phyloP scores from a whole-genome alignment of 2,797 vertebrate genomes.

The Characodon lateralis region DNA sequence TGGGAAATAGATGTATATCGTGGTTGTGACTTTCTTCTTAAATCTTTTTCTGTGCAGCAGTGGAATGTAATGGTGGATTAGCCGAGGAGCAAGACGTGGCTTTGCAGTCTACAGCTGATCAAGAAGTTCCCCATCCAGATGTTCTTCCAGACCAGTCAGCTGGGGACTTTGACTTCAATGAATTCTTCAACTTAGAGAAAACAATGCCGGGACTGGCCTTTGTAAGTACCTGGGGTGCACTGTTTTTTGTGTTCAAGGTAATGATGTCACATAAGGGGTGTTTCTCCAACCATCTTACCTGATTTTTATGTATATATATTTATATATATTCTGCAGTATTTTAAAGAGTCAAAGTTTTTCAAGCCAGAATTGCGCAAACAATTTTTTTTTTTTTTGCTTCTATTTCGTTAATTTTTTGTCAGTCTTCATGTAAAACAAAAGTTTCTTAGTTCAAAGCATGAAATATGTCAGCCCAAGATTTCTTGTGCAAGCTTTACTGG shows the following conservation, averaged over 20 bases:
- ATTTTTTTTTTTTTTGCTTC: background rate
- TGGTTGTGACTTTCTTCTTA: background rate
- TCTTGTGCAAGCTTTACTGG: conserved; percentile 42
- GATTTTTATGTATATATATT: background rate
- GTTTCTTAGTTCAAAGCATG: background rate
- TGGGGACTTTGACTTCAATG: conserved; percentile 98
- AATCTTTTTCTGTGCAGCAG: conserved; percentile 34
- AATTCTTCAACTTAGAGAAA: conserved; percentile 98
- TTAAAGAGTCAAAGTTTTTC: conserved; percentile 44
- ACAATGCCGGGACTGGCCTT: conserved; percentile 95
- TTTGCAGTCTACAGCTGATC: conserved; percentile 84
- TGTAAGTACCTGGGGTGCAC: conserved; percentile 84
- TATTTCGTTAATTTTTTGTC: background rate
- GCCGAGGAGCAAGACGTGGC: conserved; percentile 83
- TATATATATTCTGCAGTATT: background rate
- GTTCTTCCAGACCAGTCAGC: conserved; percentile 87
- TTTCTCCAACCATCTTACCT: background rate
- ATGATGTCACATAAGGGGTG: conserved; percentile 29
- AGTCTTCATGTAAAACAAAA: background rate
- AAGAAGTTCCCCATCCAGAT: conserved; percentile 91
- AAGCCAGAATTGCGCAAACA: background rate
- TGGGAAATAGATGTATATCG: background rate
- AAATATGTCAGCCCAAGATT: conserved; percentile 2
- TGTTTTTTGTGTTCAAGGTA: conserved; percentile 8
- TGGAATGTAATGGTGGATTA: conserved; percentile 92